Conservation (phyloP, 2,888 invertebrate species). For the Criorhina ranunculi region DNA sequence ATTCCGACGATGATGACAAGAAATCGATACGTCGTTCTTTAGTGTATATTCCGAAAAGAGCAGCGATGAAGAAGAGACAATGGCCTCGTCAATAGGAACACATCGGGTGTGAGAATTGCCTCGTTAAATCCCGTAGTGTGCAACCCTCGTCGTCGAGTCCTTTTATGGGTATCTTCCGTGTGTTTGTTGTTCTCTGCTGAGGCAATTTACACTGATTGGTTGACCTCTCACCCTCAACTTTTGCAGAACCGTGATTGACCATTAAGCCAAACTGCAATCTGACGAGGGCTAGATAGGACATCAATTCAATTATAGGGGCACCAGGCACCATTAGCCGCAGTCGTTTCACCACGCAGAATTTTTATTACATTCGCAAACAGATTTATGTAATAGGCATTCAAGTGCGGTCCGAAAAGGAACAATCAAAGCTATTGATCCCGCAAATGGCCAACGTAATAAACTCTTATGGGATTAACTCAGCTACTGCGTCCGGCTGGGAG, state of each 20-base stretch:
- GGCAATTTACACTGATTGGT: constrained; percentile 71
- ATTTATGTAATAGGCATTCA: constrained; percentile 48
- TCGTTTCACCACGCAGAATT: constrained; percentile 32
- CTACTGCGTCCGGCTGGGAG: constrained; percentile 39
- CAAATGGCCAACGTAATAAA: constrained; percentile 61
- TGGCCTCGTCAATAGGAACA: constrained; percentile 62
- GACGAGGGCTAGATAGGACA: constrained; percentile 66
- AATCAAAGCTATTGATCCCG: constrained; percentile 61
- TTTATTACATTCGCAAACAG: constrained; percentile 62
- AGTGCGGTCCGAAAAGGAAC: constrained; percentile 40
- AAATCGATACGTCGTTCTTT: constrained; percentile 55
- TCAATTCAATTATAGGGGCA: constrained; percentile 70
- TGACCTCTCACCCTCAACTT: constrained; percentile 64
- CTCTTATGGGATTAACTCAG: constrained; percentile 56
- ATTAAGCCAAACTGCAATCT: constrained; percentile 70
- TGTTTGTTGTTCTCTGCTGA: constrained; percentile 31
- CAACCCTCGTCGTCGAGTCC: constrained; percentile 24
- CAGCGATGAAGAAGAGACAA: constrained; percentile 50
- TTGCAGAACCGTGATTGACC: constrained; percentile 65
- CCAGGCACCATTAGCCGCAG: constrained; percentile 27
- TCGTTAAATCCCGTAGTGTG: constrained; percentile 60
- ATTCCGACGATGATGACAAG: constrained; percentile 61
- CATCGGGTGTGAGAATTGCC: constrained; percentile 71
- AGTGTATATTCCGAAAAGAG: constrained; percentile 10
- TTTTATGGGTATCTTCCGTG: constrained; percentile 41